A percentile compares a stretch with the other conserved stretches of the same genome.
Evolutionary conservation across 2,797 vertebrate species (phyloP).

Genomic region (Erpetoichthys calabaricus): DNA sequence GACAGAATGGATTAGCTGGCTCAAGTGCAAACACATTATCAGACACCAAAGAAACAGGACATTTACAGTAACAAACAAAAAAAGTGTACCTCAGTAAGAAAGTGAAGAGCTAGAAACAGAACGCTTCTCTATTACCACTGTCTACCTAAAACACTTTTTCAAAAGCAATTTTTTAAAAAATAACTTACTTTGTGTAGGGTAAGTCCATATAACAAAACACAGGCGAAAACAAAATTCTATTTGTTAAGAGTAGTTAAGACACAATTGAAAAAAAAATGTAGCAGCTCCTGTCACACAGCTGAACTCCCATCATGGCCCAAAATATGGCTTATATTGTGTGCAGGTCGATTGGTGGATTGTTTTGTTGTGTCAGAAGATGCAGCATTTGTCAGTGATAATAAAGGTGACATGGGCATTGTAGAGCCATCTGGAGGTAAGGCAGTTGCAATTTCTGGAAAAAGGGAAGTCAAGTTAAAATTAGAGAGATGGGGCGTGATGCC

Average conservation of each 20-base stretch:
- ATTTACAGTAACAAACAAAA: too few species aligned
- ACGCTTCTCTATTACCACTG: too few species aligned
- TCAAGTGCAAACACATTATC: too few species aligned
- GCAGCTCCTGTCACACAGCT: slow-evolving; percentile 51
- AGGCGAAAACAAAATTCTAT: too few species aligned
- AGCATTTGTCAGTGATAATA: slow-evolving; percentile 84
- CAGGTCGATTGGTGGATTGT: slow-evolving; percentile 83
- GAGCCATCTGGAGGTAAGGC: slow-evolving; percentile 86
- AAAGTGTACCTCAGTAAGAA: too few species aligned
- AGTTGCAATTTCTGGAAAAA: slow-evolving; percentile 93
- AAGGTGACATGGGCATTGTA: slow-evolving; percentile 82
- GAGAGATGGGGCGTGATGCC: slow-evolving; percentile 78
- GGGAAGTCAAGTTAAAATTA: slow-evolving; percentile 90
- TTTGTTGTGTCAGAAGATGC: slow-evolving; percentile 81
- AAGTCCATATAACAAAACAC: too few species aligned
- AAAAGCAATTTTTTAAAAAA: too few species aligned
- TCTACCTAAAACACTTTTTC: too few species aligned
- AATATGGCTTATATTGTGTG: slow-evolving; percentile 99
- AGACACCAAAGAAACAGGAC: too few species aligned
- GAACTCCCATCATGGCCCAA: slow-evolving; percentile 95
- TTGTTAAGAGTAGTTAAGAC: slow-evolving; percentile 47
- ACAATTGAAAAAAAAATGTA: slow-evolving; percentile 11
- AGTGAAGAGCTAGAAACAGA: too few species aligned
- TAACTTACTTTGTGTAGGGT: too few species aligned
- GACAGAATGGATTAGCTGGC: too few species aligned